Evolutionary conservation across 2,888 invertebrate genomes (phyloP), one percentile per base, ranked within the genome.

Genomic region (Laspeyria flexula): DNA sequence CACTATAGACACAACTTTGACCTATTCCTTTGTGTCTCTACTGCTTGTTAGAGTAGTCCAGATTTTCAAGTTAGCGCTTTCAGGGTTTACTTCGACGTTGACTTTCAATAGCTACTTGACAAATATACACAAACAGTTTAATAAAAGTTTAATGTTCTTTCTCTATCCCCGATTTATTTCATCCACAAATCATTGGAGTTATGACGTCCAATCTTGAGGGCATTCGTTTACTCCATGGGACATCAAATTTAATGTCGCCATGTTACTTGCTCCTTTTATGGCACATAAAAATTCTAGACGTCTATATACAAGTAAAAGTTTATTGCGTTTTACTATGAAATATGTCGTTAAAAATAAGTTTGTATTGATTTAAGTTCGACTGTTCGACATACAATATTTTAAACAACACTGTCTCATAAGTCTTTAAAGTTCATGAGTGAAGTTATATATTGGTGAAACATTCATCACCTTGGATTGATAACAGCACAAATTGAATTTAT

Each of bases 161-260:
- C n/a, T 45, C 29, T 23, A 29, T 43, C 23, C 38, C 46, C 25
- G 44, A 67, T 71, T 64, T 64, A 64, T 67, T 50, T 43, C 49
- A 55, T 57, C 65, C 56, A 68, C 71, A 68, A 68, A 71, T 68
- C 68, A 64, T 61, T 30, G 42, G 34, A 52, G 56, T 61, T 59
- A 67, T 60, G 43, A 39, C 37, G 34, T 46, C 52, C 52, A 53
- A 71, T 61, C 61, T 59, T 67, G 39, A 42, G 55, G 56, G 53
- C 43, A 59, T 67, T 58, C 58, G 61, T 55, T 60, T 67, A 55
- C 60, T 66, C 60, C 60, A 66, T 49, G 38, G 56, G 64, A 66
- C 44, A 60, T 60, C 64, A 63, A 60, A 70, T 70, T 66, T 66
- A 63, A 70, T 50, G 71, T 51, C 43, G 21, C 53, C 45, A 54